Percentiles rank a stretch among this genome's conserved stretches.
Evolutionary conservation across 1,140 invertebrate species (phyloP).

Genomic region (Homarus americanus): DNA sequence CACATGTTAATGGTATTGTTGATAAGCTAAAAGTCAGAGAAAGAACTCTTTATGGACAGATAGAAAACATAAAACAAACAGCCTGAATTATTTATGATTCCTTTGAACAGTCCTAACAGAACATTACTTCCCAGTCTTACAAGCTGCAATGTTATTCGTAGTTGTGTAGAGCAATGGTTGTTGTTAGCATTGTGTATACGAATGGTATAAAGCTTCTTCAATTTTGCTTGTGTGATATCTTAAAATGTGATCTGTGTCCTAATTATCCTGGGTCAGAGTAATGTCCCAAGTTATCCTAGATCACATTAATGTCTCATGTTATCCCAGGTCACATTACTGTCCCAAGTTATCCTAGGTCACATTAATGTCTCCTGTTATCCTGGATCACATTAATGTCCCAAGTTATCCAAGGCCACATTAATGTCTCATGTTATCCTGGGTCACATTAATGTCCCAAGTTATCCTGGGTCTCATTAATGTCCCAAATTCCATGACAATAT

Average conservation of each 20-base stretch:
- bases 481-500: neutral
- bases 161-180: neutral
- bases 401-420: too few relatives aligned
- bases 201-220: neutral
- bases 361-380: too few relatives aligned
- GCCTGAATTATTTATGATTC: neutral
- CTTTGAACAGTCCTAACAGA: neutral
- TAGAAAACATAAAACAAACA: neutral
- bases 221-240: slow-evolving; percentile 17
- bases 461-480: neutral
- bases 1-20: too few relatives aligned
- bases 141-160: neutral
- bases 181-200: slow-evolving; percentile 2
- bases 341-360: too few relatives aligned
- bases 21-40: neutral
- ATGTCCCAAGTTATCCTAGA: too few relatives aligned
- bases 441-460: neutral
- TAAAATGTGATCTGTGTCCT: neutral
- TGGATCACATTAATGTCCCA: too few relatives aligned
- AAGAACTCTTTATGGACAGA: too few relatives aligned
- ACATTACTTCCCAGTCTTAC: neutral
- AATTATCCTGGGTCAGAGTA: too few relatives aligned
- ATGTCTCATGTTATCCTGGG: too few relatives aligned
- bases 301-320: too few relatives aligned
- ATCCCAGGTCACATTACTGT: too few relatives aligned